Evolutionary conservation across 2,888 invertebrate species (phyloP), one percentile per base, ranked within the genome.

Genomic region (Rhorus exstirpatorius): DNA sequence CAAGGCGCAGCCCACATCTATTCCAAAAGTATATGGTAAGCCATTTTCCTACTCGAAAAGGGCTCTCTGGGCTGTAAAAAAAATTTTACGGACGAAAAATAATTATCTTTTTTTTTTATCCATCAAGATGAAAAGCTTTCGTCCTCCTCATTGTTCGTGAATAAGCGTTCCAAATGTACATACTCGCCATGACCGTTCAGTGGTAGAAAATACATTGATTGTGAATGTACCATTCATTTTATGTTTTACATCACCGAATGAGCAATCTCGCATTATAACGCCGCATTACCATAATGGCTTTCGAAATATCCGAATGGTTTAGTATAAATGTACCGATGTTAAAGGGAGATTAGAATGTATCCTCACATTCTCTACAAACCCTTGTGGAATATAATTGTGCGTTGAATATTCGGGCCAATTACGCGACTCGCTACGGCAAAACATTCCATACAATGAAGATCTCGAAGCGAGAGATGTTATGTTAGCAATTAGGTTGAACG

Each of bases 401-500:
- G 60, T 14, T 10, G 35, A 74, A 61, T 74, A n/a, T 74, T 74
- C 53, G 21, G 35, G 53, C 67, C 61, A 68, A 74, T 74, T 68
- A 74, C 41, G 35, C 51, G 38, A 61, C 10, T 79, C 24, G 17
- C 44, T 41, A 17, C 3, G 51, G 24, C 35, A 79, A 79, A 68
- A 72, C 72, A 60, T 79, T 79, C 61, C 68, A 46, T 26, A 17
- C 35, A 19, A 58, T 51, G 70, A 38, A 79, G 60, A 74, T 60
- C 61, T 60, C 68, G 41, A 51, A 51, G 46, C 79, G 51, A 61
- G 60, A 70, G 53, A 79, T 68, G 79, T 79, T 74, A 61, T 74
- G 74, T 79, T 79, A 74, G 79, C 79, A 79, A 79, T 74, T 74
- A 68, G 51, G 60, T 35, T 61, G 35, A 19, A 71, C 7, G 17